Base-by-base conservation (phyloP, 2,797 vertebrate species). In the Lepidocolaptes lacrymiger region DNA sequence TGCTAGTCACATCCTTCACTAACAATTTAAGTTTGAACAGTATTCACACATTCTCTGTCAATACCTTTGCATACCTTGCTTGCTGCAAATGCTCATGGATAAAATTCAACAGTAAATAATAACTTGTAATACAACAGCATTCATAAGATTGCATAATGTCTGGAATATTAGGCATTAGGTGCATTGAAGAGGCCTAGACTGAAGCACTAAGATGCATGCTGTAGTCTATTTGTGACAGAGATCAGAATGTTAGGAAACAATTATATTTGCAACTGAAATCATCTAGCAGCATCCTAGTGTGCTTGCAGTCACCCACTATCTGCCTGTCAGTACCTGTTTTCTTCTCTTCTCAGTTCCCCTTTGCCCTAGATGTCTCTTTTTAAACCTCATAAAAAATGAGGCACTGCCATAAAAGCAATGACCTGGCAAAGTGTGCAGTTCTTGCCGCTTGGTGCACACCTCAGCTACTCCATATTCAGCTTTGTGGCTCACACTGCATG, bases 301-400 rank as follows among this genome's bases (percentile, higher is more conserved):
- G 28, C 37, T 77, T 3, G 1, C 41, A 30, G 36, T 59, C 61
- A 41, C 37, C 18, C 28, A 20, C 58, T 74, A 4, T n/a, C 73
- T 75, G 74, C 48, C 63, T 92, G 74, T 89, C 86, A 84, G 28
- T 75, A n/a, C 64, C 69, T 88, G 34, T 74, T 89, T 14, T 78
- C 21, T 84, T 81, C n/a, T 86, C 26, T 61, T 56, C 61, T 89
- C 56, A 80, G 6, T 73, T 91, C 54, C 56, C 68, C 68, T 93
- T 94, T 79, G 63, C 34, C 67, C 41, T 77, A 43, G 39, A 54
- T 74, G 62, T 91, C 75, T 93, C 68, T 83, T 89, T 94, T 85
- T 58, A 89, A 77, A 83, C 41, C 37, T 73, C n/a, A 44, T 85
- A 85, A 92, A 96, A 92, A 89, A 93, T 48, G 51, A 91, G 84